Evolutionary conservation across 2,888 invertebrate genomes (phyloP).

Genomic region (Zhengitettix transpicula): DNA sequence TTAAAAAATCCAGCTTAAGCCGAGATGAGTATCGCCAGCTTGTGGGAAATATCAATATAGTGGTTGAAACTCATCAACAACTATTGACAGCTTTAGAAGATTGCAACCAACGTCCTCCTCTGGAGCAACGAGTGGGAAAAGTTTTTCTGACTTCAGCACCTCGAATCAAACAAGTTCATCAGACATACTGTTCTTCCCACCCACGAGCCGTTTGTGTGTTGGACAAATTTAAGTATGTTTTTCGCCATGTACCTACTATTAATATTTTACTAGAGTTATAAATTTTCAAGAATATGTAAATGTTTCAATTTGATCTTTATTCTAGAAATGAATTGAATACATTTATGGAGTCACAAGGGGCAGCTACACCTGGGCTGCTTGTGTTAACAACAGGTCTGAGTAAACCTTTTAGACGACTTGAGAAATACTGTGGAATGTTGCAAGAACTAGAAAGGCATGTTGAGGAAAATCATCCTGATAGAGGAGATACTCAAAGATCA

Average conservation of each 20-base stretch:
- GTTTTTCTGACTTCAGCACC: conserved; percentile 75
- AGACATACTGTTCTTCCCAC: conserved; percentile 81
- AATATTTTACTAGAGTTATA: not conserved
- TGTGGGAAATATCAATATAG: conserved; percentile 75
- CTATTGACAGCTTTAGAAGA: conserved; percentile 64
- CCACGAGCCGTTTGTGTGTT: conserved; percentile 87
- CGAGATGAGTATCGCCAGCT: conserved; percentile 74
- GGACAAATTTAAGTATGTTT: conserved; percentile 73
- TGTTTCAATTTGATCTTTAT: conserved; percentile 3
- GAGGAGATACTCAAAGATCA: conserved; percentile 92
- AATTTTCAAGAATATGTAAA: too few relatives aligned
- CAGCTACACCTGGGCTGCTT: conserved; percentile 70
- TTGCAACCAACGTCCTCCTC: conserved; percentile 49
- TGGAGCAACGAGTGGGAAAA: conserved; percentile 77
- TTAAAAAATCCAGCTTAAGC: conserved; percentile 41
- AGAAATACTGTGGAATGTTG: conserved; percentile 85
- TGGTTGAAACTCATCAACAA: conserved; percentile 69
- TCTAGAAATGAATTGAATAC: conserved; percentile 63
- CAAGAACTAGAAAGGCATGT: conserved; percentile 92
- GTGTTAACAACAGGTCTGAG: conserved; percentile 85
- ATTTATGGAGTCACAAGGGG: conserved; percentile 78
- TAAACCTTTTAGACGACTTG: conserved; percentile 85
- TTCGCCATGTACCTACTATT: not conserved
- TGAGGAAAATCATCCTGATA: conserved; percentile 86
- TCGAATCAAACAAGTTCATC: conserved; percentile 67